phyloP scores from a whole-genome alignment of 2,113 vertebrate genomes.

The Dasypus novemcinctus region DNA sequence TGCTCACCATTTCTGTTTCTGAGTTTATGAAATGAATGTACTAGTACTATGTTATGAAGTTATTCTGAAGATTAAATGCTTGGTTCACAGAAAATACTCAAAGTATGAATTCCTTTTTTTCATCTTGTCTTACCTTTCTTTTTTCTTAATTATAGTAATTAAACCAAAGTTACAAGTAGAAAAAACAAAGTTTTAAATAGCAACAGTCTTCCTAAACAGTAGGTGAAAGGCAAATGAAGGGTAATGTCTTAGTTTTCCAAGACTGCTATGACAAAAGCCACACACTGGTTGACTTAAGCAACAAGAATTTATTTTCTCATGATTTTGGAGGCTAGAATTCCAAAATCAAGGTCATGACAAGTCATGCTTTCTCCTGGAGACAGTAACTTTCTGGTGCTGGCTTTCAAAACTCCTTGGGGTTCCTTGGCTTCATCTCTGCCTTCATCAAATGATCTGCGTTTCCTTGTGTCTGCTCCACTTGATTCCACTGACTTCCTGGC shows the following conservation, averaged over 20 bases:
- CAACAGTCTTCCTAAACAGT: background rate
- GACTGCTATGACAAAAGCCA: too few species aligned
- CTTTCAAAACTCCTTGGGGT: too few species aligned
- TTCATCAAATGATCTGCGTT: too few species aligned
- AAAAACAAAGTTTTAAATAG: background rate
- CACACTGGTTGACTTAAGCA: too few species aligned
- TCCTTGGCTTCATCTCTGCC: too few species aligned
- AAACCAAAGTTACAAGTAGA: background rate
- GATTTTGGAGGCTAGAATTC: too few species aligned
- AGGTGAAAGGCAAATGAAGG: background rate
- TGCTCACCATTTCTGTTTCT: background rate
- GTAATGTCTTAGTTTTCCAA: background rate
- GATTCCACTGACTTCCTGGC: too few species aligned
- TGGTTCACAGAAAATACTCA: background rate
- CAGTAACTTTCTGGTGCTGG: too few species aligned
- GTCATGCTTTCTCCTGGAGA: too few species aligned
- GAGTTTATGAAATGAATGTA: background rate
- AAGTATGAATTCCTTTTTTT: background rate
- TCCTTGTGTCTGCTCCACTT: too few species aligned
- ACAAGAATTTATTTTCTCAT: too few species aligned
- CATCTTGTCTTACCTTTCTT: background rate
- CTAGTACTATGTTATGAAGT: background rate
- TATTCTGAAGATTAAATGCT: background rate
- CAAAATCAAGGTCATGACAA: too few species aligned
- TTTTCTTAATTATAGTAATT: background rate